Evolutionary conservation across 2,888 invertebrate species (phyloP), one percentile per base, ranked within the genome.

Genomic region (Vesta saturnalis): DNA sequence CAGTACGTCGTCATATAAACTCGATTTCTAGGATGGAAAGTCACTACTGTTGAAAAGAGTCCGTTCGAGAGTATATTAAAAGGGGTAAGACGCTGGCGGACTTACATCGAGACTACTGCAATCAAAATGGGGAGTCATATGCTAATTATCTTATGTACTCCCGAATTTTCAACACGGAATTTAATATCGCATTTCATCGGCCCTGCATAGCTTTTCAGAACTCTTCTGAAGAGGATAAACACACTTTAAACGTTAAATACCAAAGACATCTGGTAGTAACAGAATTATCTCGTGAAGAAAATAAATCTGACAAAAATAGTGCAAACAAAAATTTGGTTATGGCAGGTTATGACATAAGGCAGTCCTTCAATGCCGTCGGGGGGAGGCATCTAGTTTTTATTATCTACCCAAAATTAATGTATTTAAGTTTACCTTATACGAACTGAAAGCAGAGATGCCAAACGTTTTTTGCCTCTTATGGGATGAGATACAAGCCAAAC

Each of bases 11-110:
- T 61, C 73, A 75, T 64, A 74, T 75, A 52, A 65, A 75, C 64
- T 71, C 70, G 22, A 73, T 77, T 70, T 70, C 72, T n/a, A 63
- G 73, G 65, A 61, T 79, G 30, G 76, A 78, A 64, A 76, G 75
- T 10, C 76, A 76, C 66, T 76, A 77, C 58, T 46, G 71, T 14
- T 59, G 75, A 55, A 69, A 68, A 47, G 61, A 76, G 61, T 78
- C 73, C 46, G 66, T 66, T 30, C 68, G 71, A 49, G 68, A 73
- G 61, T 73, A 64, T 63, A 71, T 76, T 63, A 77, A 73, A 35
- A 75, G 76, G 30, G 61, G 70, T 56, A 76, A 76, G 67, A 77
- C 67, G n/a, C n/a, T n/a, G n/a, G n/a, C n/a, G n/a, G n/a, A n/a
- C n/a, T n/a, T n/a, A n/a, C n/a, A n/a, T 64, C 70, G 78, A 54